Evolutionary conservation across 2,113 vertebrate genomes (phyloP).

Genomic region (Megaleporinus macrocephalus): DNA sequence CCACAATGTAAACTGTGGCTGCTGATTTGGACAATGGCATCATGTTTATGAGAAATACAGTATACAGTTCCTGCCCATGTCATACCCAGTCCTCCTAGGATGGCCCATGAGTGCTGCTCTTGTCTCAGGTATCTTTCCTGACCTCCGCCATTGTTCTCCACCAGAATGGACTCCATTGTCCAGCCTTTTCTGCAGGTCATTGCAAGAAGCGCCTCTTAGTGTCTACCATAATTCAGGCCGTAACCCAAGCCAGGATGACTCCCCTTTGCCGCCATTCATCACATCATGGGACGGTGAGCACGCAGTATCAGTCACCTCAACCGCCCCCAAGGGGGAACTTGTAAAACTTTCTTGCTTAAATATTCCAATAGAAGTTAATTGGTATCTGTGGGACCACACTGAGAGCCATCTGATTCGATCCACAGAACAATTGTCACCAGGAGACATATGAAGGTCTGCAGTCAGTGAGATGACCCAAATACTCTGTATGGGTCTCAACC

Average conservation of each 20-base stretch:
- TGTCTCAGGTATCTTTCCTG: conserved; percentile 80
- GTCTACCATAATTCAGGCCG: conserved; percentile 89
- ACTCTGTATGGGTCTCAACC: conserved; percentile 49
- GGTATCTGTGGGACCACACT: conserved; percentile 65
- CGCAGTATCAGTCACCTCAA: conserved; percentile 72
- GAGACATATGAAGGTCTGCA: background rate
- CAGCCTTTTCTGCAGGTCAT: conserved; percentile 80
- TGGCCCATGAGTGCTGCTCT: conserved; percentile 68
- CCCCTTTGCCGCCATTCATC: conserved; percentile 73
- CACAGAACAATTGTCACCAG: conserved; percentile 5
- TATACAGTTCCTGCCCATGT: conserved; percentile 63
- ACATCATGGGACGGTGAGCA: conserved; percentile 75
- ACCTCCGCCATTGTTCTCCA: conserved; percentile 83
- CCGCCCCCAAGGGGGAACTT: conserved; percentile 75
- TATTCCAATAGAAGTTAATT: conserved; percentile 79
- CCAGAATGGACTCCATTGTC: conserved; percentile 86
- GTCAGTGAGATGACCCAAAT: conserved; percentile 4
- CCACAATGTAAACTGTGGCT: too few species aligned
- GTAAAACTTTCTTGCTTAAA: conserved; percentile 75
- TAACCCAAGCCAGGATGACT: conserved; percentile 83
- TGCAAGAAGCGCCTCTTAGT: conserved; percentile 86
- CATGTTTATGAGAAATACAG: conserved; percentile 53
- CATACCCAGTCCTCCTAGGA: conserved; percentile 69
- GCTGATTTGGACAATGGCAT: too few species aligned
- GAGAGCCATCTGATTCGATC: conserved; percentile 47